Evolutionary conservation across 2,797 vertebrate genomes (phyloP).

Genomic region (Halcyon leucocephala): DNA sequence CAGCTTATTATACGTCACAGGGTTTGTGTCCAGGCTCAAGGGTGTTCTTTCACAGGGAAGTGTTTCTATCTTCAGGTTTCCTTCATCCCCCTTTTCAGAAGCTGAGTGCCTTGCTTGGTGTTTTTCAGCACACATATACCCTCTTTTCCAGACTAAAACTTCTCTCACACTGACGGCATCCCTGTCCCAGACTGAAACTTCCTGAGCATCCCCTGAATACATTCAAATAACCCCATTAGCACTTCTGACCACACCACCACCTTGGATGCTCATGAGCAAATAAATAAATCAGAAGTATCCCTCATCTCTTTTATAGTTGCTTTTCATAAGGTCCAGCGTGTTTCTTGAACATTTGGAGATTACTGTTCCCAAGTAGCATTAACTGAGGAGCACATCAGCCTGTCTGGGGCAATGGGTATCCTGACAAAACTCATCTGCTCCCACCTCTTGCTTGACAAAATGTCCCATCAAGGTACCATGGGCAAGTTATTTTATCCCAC

Average conservation of each 20-base stretch:
- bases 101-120: not conserved
- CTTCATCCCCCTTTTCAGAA: not conserved
- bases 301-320: not conserved
- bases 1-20: not conserved
- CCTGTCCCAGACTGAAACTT: not conserved
- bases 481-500: not conserved
- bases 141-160: not conserved
- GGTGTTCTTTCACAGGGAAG: not conserved
- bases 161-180: rapidly evolving
- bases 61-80: not conserved
- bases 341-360: not conserved
- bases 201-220: not conserved
- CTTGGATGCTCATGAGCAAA: not conserved
- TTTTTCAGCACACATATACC: not conserved
- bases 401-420: not conserved
- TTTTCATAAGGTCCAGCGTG: not conserved
- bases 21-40: not conserved
- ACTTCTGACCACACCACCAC: not conserved
- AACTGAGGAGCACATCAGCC: not conserved
- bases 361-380: not conserved
- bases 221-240: not conserved
- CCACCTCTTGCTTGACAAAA: not conserved
- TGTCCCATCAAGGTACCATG: not conserved
- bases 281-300: not conserved
- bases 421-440: not conserved